phyloP scores from a whole-genome alignment of 2,113 vertebrate species.

The Epinephelus lanceolatus region DNA sequence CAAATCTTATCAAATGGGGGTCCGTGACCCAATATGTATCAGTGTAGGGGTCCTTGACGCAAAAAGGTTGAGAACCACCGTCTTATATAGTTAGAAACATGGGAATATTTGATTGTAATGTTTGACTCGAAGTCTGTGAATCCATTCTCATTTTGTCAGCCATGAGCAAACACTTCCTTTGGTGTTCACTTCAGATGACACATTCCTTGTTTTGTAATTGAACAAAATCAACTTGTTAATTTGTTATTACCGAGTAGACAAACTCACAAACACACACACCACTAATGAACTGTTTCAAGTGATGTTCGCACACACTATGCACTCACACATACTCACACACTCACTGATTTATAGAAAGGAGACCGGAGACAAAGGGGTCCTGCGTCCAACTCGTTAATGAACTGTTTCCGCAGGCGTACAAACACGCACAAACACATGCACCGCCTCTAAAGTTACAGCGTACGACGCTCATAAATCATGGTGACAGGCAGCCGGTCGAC shows the following conservation, averaged over 20 bases:
- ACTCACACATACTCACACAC: background rate
- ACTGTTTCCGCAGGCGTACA: conserved; percentile 27
- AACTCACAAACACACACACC: background rate
- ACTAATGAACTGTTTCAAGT: conserved; percentile 14
- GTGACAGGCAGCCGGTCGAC: conserved; percentile 90
- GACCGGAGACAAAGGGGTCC: conserved; percentile 40
- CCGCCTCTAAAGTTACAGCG: conserved; percentile 87
- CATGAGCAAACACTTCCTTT: background rate
- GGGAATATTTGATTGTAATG: background rate
- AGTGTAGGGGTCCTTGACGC: too few relatives aligned
- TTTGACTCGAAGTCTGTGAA: background rate
- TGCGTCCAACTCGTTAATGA: conserved; percentile 55
- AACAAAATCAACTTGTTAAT: conserved; percentile 8
- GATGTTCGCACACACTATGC: background rate
- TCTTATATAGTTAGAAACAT: background rate
- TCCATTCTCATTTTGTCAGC: background rate
- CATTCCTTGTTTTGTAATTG: background rate
- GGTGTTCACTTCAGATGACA: background rate
- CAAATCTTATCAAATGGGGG: too few relatives aligned
- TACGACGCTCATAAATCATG: conserved; percentile 95
- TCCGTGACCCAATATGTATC: too few relatives aligned
- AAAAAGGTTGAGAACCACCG: too few relatives aligned
- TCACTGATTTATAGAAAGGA: conserved; percentile 43
- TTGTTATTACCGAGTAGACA: background rate
- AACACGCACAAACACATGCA: conserved; percentile 48